These are phyloP conservation scores for Geothlypis trichas DNA, from an alignment of 2,113 vertebrate species.

Conservation along the genomic window DNA sequence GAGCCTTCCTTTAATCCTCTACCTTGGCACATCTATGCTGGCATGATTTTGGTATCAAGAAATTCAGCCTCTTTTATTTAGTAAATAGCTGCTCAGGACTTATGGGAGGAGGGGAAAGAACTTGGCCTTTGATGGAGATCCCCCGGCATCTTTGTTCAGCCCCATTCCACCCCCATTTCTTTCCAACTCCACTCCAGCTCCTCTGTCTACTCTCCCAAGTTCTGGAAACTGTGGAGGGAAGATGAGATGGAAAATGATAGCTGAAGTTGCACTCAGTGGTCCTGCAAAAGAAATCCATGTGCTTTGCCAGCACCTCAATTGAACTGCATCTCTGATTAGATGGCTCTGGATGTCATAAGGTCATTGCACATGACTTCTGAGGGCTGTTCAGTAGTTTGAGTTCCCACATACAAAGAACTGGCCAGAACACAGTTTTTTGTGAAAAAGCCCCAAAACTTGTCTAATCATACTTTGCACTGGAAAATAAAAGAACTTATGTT, in stretches of 20 bases:
- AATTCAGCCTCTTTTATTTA: not conserved
- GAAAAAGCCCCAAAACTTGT: not conserved
- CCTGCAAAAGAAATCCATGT: not conserved
- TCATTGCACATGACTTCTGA: not conserved
- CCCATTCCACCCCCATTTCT: not conserved
- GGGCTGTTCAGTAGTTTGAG: not conserved
- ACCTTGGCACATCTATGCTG: accelerated
- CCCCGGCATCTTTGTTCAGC: not conserved
- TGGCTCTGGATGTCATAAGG: not conserved
- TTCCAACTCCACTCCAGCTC: not conserved
- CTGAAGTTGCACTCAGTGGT: not conserved
- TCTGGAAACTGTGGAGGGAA: not conserved
- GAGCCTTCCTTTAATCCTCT: not conserved
- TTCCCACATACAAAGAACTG: not conserved
- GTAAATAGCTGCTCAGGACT: not conserved
- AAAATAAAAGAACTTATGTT: not conserved
- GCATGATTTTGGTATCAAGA: not conserved
- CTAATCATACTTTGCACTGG: not conserved
- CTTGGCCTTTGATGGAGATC: not conserved
- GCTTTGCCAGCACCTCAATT: not conserved
- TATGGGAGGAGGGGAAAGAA: not conserved
- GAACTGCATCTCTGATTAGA: not conserved
- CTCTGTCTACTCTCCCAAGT: not conserved
- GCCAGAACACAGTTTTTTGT: not conserved
- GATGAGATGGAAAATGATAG: not conserved